Evolutionary conservation across 2,113 vertebrate genomes (phyloP).

Genomic region (Cervus canadensis): DNA sequence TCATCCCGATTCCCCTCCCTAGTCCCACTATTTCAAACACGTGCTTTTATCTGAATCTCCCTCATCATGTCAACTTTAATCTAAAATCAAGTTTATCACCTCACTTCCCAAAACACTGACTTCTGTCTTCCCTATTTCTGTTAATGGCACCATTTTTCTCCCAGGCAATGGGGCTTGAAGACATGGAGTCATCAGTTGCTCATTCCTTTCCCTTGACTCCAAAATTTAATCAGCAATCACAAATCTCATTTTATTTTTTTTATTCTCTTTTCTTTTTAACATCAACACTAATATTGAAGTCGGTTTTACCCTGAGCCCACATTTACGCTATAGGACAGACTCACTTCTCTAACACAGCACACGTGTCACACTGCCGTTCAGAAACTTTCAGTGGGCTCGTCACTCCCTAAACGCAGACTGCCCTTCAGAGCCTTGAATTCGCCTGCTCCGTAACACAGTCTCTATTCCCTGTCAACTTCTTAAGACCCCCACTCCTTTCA

Average conservation of each 20-base stretch:
- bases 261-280: neutral
- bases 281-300: neutral
- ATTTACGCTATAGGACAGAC: neutral
- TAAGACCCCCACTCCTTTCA: neutral
- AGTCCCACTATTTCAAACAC: neutral
- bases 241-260: constrained; percentile 1
- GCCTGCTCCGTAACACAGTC: neutral
- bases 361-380: neutral
- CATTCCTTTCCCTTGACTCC: neutral
- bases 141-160: neutral
- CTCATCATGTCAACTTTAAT: neutral
- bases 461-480: neutral
- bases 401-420: neutral
- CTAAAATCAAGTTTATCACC: neutral
- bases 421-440: neutral
- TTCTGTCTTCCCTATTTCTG: neutral
- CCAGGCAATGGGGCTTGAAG: neutral
- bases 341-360: neutral
- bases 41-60: neutral
- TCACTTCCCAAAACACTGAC: neutral
- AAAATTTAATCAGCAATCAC: neutral
- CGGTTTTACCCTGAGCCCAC: neutral
- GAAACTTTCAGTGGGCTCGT: neutral
- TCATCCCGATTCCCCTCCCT: neutral
- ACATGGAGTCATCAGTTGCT: neutral